Conservation (phyloP, 2,888 invertebrate species). For the Azorinus chamasolen region DNA sequence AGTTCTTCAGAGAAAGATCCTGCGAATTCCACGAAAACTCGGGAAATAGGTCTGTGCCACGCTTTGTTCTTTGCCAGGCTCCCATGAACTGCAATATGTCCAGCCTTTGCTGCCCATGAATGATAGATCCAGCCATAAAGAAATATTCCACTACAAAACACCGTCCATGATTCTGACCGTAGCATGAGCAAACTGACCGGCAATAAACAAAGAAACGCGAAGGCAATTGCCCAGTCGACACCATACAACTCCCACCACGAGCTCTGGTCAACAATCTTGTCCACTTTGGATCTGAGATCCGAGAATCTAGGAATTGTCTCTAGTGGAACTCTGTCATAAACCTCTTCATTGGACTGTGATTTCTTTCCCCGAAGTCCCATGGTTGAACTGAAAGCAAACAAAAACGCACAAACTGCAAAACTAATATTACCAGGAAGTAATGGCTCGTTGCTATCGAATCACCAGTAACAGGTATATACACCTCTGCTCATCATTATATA, state of each 20-base stretch:
- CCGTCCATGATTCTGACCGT: slow-evolving; percentile 43
- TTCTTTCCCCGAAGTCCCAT: not conserved
- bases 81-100: slow-evolving; percentile 80
- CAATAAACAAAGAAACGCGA: slow-evolving; percentile 43
- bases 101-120: slow-evolving; percentile 73
- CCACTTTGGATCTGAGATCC: slow-evolving; percentile 73
- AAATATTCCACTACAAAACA: slow-evolving; percentile 67
- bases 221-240: slow-evolving; percentile 76
- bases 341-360: too few relatives aligned
- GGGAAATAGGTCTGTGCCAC: slow-evolving; percentile 65
- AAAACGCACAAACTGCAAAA: too few relatives aligned
- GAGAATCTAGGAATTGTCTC: slow-evolving; percentile 77
- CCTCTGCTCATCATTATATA: too few relatives aligned
- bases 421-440: too few relatives aligned
- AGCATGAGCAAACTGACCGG: slow-evolving; percentile 64
- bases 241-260: slow-evolving; percentile 83
- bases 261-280: slow-evolving; percentile 65
- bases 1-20: slow-evolving; percentile 80
- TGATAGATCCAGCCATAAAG: slow-evolving; percentile 77
- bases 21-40: slow-evolving; percentile 77
- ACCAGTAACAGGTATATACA: too few relatives aligned
- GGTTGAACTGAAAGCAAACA: too few relatives aligned
- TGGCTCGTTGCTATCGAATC: too few relatives aligned
- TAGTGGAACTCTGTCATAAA: slow-evolving; percentile 73
- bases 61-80: slow-evolving; percentile 64